These are phyloP conservation scores for Papilio aristodemus DNA, from an alignment of 1,140 invertebrate species.

Conservation along the genomic window DNA sequence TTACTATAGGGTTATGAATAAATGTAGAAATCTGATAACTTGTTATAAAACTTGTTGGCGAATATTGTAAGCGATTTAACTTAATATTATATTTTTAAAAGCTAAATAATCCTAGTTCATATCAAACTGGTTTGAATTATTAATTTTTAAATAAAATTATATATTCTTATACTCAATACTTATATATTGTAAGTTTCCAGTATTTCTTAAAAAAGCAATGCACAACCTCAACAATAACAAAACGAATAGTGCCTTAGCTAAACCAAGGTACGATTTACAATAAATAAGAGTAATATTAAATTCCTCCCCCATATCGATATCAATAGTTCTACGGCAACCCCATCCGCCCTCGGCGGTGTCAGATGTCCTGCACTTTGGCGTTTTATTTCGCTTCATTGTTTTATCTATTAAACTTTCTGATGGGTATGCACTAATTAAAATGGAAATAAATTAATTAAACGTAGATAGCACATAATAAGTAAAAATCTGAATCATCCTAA, in stretches of 20 bases:
- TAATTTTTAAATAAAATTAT: too few relatives aligned
- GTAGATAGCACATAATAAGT: too few relatives aligned
- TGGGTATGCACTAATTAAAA: neutral
- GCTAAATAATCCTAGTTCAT: too few relatives aligned
- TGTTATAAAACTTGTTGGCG: too few relatives aligned
- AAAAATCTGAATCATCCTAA: too few relatives aligned
- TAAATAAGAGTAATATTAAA: constrained; percentile 79
- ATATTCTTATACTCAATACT: too few relatives aligned
- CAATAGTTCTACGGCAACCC: constrained; percentile 67
- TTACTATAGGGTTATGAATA: too few relatives aligned
- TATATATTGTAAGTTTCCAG: neutral
- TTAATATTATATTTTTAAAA: too few relatives aligned
- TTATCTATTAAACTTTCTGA: neutral
- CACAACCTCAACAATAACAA: constrained; percentile 11
- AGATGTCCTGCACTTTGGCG: constrained; percentile 49
- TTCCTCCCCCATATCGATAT: constrained; percentile 75
- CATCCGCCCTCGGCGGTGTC: constrained; percentile 64
- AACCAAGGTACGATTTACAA: constrained; percentile 73
- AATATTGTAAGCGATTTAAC: too few relatives aligned
- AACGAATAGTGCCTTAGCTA: constrained; percentile 59
- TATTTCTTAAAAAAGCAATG: neutral
- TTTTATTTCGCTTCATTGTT: constrained; percentile 39
- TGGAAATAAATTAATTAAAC: neutral
- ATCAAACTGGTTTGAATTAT: too few relatives aligned
- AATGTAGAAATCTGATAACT: too few relatives aligned